Conservation (phyloP, 1,140 invertebrate genomes). For the Pogonus chalceus region DNA sequence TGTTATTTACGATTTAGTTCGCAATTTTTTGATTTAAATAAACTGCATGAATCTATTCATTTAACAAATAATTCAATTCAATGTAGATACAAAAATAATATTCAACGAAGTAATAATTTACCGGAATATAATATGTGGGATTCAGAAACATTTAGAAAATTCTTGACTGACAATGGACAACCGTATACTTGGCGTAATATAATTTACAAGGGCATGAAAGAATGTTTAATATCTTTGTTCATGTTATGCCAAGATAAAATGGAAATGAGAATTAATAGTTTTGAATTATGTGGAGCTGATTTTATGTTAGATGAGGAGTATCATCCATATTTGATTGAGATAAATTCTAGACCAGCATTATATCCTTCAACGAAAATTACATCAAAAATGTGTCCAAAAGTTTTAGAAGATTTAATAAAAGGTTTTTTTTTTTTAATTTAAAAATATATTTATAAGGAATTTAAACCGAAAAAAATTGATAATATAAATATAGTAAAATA, state of each 20-base stretch:
- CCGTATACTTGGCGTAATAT: conserved; percentile 48
- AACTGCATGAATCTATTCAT: conserved; percentile 82
- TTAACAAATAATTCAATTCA: conserved; percentile 89
- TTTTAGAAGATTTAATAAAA: conserved; percentile 80
- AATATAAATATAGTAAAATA: too few species aligned
- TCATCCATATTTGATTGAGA: conserved; percentile 85
- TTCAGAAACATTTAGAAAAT: conserved; percentile 60
- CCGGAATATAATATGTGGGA: conserved; percentile 81
- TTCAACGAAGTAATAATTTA: conserved; percentile 51
- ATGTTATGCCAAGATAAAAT: conserved; percentile 65
- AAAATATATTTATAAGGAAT: not conserved
- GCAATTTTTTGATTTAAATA: conserved; percentile 69
- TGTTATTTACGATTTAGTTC: conserved; percentile 85
- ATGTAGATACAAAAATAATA: conserved; percentile 67
- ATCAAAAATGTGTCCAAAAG: conserved; percentile 65
- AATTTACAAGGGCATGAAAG: conserved; percentile 80
- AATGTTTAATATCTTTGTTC: conserved; percentile 70
- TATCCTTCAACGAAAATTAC: conserved; percentile 74
- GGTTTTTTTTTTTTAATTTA: conserved; percentile 41
- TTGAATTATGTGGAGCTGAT: conserved; percentile 88
- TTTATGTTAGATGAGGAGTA: conserved; percentile 81
- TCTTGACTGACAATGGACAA: conserved; percentile 34
- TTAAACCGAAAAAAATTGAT: not conserved
- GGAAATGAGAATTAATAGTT: conserved; percentile 63
- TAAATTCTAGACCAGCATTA: conserved; percentile 83